These are phyloP conservation scores for Drosophila pseudotakahashii DNA, from an alignment of 2,888 invertebrate species.

Conservation along the genomic window DNA sequence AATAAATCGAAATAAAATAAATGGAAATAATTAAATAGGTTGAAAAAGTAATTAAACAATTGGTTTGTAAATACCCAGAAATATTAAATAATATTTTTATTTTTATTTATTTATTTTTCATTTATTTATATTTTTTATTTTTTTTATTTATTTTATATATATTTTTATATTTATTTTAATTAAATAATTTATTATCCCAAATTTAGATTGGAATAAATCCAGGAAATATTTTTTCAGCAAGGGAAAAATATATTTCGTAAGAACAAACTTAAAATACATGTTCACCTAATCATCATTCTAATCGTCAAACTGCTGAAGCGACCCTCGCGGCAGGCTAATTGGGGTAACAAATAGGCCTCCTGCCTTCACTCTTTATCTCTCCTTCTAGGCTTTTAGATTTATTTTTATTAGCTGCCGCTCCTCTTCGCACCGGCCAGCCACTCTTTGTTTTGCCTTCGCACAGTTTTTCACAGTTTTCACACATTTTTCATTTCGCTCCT, in stretches of 20 bases:
- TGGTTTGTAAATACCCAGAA: no score
- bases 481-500: constrained; percentile 41
- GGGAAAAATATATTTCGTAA: no score
- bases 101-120: no score
- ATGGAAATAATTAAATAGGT: no score
- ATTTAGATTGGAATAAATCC: not conserved
- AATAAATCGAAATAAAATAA: no score
- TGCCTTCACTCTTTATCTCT: constrained; percentile 9
- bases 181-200: no score
- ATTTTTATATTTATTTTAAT: no score
- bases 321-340: constrained; percentile 41
- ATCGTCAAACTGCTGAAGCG: not conserved
- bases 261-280: not conserved
- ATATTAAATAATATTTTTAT: no score
- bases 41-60: no score
- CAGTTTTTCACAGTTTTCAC: constrained; percentile 68
- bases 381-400: constrained; percentile 50
- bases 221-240: not conserved
- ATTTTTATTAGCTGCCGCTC: constrained; percentile 65
- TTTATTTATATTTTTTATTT: no score
- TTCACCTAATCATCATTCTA: not conserved
- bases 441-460: constrained; percentile 1
- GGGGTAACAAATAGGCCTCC: constrained; percentile 36
- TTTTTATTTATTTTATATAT: no score
- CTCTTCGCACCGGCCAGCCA: not conserved